Evolutionary conservation across 2,113 vertebrate genomes (phyloP), one percentile per base, ranked within the genome.

Genomic region (Marmota flaviventris): DNA sequence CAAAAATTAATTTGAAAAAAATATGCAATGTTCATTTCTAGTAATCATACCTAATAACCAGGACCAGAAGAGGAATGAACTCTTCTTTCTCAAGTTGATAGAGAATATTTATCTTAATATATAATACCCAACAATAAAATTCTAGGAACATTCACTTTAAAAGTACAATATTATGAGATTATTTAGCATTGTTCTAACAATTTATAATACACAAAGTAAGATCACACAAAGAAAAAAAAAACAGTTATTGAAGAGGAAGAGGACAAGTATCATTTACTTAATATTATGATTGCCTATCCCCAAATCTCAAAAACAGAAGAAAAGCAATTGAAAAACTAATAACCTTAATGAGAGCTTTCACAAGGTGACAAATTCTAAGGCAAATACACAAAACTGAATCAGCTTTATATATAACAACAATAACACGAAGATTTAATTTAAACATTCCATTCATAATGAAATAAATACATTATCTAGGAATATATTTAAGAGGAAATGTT

Each of bases 401-500:
- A 0, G 6, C 56, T 93, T 72, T 85, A 29, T 67, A 72, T 53
- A 61, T 16, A 76, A 17, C 77, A 67, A 20, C 24, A 93, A 87
- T 79, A 79, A 88, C 27, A 53, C 78, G 84, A 83, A 77, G 20
- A 91, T 69, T 87, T 82, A 22, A 92, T 82, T 87, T 93, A 91
- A 89, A 76, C 45, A 75, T 87, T 29, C 29, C 25, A 75, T 2
- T 89, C 39, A 72, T 81, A 65, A 83, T 83, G 29, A 91, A 85
- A 72, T 76, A 39, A 96, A 87, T 86, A 87, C n/a, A 87, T 92
- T 88, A 89, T 76, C 85, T 93, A 77, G 39, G 61, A 91, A 77
- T 91, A 88, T 73, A 82, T 73, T 93, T 88, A 78, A 79, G 73
- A 95, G n/a, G 58, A 85, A 93, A 89, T n/a, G 18, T 86, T 87